These are phyloP conservation scores for Uromys caudimaculatus DNA, from an alignment of 2,797 vertebrate species.

Conservation along the genomic window DNA sequence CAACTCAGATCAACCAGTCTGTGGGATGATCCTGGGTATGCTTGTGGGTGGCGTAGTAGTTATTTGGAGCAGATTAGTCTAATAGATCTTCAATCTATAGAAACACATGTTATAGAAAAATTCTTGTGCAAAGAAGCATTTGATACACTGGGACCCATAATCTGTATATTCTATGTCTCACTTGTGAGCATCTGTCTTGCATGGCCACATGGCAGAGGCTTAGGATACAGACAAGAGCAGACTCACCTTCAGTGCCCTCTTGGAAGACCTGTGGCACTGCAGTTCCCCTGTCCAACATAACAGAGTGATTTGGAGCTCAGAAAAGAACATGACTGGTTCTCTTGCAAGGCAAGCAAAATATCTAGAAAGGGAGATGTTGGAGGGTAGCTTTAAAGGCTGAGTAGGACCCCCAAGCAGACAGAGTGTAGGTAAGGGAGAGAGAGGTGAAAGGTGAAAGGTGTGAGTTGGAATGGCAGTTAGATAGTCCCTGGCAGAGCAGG, in stretches of 20 bases:
- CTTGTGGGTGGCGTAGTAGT: background rate
- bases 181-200: background rate
- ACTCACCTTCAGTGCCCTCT: background rate
- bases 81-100: background rate
- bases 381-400: background rate
- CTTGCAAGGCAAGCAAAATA: background rate
- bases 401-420: background rate
- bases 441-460: background rate
- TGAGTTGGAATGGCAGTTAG: background rate
- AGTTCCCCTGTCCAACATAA: background rate
- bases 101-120: background rate
- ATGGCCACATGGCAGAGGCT: background rate
- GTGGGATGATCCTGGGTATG: background rate
- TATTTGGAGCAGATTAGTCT: background rate
- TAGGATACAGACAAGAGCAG: background rate
- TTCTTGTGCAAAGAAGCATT: background rate
- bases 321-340: background rate
- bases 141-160: conserved; percentile 6
- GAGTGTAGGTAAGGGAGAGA: background rate
- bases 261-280: background rate
- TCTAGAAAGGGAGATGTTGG: background rate
- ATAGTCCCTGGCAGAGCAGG: fast-evolving
- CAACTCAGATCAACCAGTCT: background rate
- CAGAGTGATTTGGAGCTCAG: background rate
- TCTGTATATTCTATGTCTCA: background rate